Base-by-base conservation (phyloP, 2,113 vertebrate species). In the Cyprinodon variegatus region DNA sequence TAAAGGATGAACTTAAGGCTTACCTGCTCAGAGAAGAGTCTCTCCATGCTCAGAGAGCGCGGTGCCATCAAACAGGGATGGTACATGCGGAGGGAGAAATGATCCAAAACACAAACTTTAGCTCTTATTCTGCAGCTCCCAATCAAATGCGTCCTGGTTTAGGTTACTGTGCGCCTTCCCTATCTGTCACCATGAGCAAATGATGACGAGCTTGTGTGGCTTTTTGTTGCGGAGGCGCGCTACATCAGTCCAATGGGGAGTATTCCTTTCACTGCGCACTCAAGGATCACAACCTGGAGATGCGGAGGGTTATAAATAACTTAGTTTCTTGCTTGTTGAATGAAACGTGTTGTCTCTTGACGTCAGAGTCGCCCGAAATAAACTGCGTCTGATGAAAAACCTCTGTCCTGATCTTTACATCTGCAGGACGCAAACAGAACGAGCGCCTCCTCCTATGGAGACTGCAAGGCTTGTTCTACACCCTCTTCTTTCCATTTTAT, bases 251-350 rank as follows among this genome's bases (percentile, higher is more conserved):
- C 91, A 91, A 92, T 91, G 80, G 86, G 93, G 91, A 90, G 89
- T 90, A 94, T 93, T 91, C 88, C 86, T 92, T 79, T 84, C 83
- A 86, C 90, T 91, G 92, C 92, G 90, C 94, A 94, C 90, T 92
- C 90, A 90, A 88, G 89, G 90, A 92, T 91, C 90, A 91, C 87
- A 92, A 93, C 86, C 91, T 89, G 83, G 77, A 94, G 91, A 91
- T 82, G 90, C 78, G 81, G 89, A 73, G 88, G 83, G 92, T 92
- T 94, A 95, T 92, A 94, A 95, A 95, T 95, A 95, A 94, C 94
- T 92, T 91, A 89, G 87, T 92, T 91, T 91, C 90, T 90, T 90
- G 90, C 90, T 87, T 89, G 87, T 84, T 94, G 93, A 94, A 94
- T 94, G 94, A 91, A 95, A 94, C 94, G 93, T 94, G 93, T 87